Percentiles rank a stretch among this genome's conserved stretches.
phyloP scores from a whole-genome alignment of 2,797 vertebrate species.

The Pyrocephalus nanus region DNA sequence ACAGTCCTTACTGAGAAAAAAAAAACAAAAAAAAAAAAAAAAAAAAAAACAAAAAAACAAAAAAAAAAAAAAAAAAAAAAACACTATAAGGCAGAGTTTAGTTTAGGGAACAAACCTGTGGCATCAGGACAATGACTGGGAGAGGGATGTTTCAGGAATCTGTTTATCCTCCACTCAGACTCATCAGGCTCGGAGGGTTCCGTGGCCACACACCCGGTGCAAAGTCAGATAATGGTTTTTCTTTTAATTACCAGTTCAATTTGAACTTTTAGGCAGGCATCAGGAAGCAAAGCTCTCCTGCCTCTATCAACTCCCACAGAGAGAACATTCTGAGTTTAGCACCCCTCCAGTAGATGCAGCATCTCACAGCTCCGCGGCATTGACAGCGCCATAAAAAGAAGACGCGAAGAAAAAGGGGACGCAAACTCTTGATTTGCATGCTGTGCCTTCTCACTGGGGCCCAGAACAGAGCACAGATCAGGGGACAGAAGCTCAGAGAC shows the following conservation, averaged over 20 bases:
- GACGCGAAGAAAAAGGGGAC: not conserved
- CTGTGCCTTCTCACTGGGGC: not conserved
- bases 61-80: not conserved
- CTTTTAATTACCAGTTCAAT: not conserved
- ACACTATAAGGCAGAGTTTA: not conserved
- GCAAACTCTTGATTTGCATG: not conserved
- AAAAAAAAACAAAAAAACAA: not conserved
- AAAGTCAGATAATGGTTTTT: not conserved
- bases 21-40: no score
- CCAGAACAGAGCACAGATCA: not conserved
- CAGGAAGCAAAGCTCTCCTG: not conserved
- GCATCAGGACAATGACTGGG: not conserved
- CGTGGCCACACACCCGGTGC: not conserved
- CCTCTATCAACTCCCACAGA: slow-evolving; percentile 21
- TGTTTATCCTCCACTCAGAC: not conserved
- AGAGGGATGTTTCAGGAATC: not conserved
- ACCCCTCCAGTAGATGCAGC: not conserved
- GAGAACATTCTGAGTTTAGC: slow-evolving; percentile 15
- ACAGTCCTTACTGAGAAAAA: not conserved
- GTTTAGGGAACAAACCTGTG: not conserved
- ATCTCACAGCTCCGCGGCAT: not conserved
- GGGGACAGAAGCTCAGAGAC: not conserved
- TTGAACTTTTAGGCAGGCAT: not conserved
- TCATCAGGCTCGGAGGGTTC: not conserved
- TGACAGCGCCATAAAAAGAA: not conserved